Evolutionary conservation across 2,888 invertebrate genomes (phyloP), one percentile per base, ranked within the genome.

Genomic region (Drosophila nigritarsus): DNA sequence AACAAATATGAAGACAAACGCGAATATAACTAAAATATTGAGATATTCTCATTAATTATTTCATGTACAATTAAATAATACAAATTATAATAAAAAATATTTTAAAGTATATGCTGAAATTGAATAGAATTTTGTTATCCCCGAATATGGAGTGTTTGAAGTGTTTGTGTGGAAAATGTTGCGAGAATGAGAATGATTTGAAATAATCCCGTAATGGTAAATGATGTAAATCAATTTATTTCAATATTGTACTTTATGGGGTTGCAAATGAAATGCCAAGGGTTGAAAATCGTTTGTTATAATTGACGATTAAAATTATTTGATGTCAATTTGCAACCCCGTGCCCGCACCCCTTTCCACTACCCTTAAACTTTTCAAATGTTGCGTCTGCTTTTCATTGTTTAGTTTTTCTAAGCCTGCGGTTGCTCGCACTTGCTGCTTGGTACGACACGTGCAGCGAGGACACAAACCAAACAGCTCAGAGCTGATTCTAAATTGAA

Each of bases 21-120:
- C 60, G 58, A 82, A 82, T 38, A 73, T 54, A 66, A 82, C 71
- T 75, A 85, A 79, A 68, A 82, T 78, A 74, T 82, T 87, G 85
- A 85, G 85, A 83, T 83, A 86, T 87, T 87, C 86, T 85, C 86
- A 86, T 84, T 80, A 86, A 87, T 86, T 88, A 86, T 74, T 85
- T 82, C 78, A 87, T 82, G 82, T 82, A 87, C 70, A 85, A 80
- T 81, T 77, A 68, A 80, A 83, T 75, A 73, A 77, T 42, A 67
- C 69, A 82, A 80, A 67, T 59, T 67, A 70, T 72, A 78, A 78
- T 67, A 84, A 76, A 80, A 80, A 82, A 82, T 83, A 82, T 82
- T 84, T 82, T 70, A 83, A 80, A 80, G 75, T 73, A 65, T 73
- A 73, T 61, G 75, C 75, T 66, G 55, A 72, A 75, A 59, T 40